These are phyloP conservation scores for Agrypnia vestita DNA, from an alignment of 1,140 invertebrate genomes.

Conservation along the genomic window DNA sequence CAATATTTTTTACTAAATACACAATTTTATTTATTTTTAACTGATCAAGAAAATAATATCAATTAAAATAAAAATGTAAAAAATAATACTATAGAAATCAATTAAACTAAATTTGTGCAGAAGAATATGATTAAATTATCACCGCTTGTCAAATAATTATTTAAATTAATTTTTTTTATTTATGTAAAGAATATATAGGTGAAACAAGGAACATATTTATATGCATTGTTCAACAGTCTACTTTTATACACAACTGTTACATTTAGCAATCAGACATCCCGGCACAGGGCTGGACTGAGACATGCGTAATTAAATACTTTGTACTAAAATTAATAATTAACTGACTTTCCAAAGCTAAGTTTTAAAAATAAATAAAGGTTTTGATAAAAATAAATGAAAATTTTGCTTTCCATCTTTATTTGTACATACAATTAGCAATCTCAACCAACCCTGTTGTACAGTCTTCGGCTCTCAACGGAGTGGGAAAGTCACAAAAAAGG, in stretches of 20 bases:
- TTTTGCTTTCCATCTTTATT: too few species aligned
- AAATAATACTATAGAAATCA: constrained; percentile 1
- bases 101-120: constrained; percentile 32
- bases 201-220: constrained; percentile 17
- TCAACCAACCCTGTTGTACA: constrained; percentile 7
- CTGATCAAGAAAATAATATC: constrained; percentile 7
- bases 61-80: neutral
- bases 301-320: neutral
- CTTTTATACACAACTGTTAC: constrained; percentile 6
- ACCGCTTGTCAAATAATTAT: constrained; percentile 14
- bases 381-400: too few species aligned
- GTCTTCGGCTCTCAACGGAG: constrained; percentile 37
- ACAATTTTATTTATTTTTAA: constrained; percentile 4
- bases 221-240: neutral
- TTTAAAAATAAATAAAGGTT: too few species aligned
- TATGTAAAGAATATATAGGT: constrained; percentile 13
- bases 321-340: neutral
- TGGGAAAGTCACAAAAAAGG: constrained; percentile 14
- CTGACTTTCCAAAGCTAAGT: too few species aligned
- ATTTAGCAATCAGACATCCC: constrained; percentile 36
- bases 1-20: constrained; percentile 19
- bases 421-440: neutral
- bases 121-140: constrained; percentile 44
- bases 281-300: neutral
- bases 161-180: neutral